Base-by-base conservation (phyloP, 1,140 invertebrate genomes). In the Heliconius eleuchia region DNA sequence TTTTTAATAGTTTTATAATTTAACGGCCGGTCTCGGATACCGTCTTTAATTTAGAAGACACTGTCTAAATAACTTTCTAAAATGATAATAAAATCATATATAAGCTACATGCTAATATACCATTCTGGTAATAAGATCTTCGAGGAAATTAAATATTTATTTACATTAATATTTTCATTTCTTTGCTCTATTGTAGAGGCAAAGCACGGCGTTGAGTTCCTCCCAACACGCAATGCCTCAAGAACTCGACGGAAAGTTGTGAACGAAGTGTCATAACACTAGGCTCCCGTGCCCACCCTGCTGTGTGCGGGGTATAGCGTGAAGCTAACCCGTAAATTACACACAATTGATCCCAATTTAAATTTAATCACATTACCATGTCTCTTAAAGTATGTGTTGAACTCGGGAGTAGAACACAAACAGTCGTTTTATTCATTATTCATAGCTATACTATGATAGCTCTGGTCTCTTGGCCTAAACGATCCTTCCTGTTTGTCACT, bases 401-500 rank as follows among this genome's bases (percentile, higher is more conserved):
- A 66, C 74, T 46, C 74, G 27, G 46, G 74, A 46, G 18, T 34
- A 37, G 34, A 37, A 52, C 34, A 23, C 46, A 52, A 74, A 79
- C 27, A 79, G 37, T 57, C 46, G 66, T 52, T 30, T 75, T 37
- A 75, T 74, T 79, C 78, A 79, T 79, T 52, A 30, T 30, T 1
- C 30, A 30, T 30, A 30, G 30, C 30, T 30, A 30, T 30, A 30
- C 30, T 2, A 30, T 30, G 30, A 71, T 66, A 66, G 50, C 71
- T 75, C 66, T 80, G 52, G 50, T 76, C 78, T 76, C 74, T 30
- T 13, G 74, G 34, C 37, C 73, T 75, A 76, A 80, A 76, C 72
- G 72, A 55, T 74, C 46, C 73, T 79, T 79, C 78, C 78, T 79
- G 78, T 79, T 79, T 79, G 73, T 75, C 78, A 50, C 60, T 75